Evolutionary conservation across 2,797 vertebrate species (phyloP).

Genomic region (Okamejei kenojei): DNA sequence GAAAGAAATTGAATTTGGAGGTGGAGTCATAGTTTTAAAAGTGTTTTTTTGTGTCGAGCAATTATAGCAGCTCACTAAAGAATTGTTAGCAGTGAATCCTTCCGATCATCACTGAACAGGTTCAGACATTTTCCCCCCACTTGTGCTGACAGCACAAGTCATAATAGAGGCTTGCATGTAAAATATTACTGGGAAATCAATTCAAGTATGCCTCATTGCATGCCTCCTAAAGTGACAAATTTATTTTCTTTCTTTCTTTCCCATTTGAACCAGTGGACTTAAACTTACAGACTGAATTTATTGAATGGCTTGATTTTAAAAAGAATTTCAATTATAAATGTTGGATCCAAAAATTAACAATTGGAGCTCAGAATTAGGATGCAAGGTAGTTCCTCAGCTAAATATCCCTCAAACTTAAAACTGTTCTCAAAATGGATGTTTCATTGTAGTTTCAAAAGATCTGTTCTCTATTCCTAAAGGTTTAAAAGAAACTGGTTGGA

Average conservation of each 20-base stretch:
- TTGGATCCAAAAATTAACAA: background rate
- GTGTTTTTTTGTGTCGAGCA: no score
- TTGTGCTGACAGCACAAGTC: background rate
- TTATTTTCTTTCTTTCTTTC: background rate
- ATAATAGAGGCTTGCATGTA: background rate
- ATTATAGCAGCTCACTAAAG: slow-evolving; percentile 1
- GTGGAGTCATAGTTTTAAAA: no score
- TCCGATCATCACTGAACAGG: background rate
- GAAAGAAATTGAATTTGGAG: no score
- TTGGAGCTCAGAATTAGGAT: background rate
- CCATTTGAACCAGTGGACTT: background rate
- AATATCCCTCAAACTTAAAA: background rate
- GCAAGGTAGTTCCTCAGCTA: background rate
- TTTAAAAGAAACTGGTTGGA: background rate
- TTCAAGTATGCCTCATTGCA: background rate
- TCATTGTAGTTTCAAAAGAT: background rate
- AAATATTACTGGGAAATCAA: background rate
- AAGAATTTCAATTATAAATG: background rate
- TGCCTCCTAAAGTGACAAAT: background rate
- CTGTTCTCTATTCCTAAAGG: background rate
- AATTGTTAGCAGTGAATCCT: background rate
- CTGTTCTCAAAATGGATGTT: background rate
- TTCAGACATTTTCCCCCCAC: background rate
- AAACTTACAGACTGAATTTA: background rate
- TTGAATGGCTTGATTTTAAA: background rate